Base-by-base conservation (phyloP, 1,140 invertebrate genomes). In the Achatina immaculata region DNA sequence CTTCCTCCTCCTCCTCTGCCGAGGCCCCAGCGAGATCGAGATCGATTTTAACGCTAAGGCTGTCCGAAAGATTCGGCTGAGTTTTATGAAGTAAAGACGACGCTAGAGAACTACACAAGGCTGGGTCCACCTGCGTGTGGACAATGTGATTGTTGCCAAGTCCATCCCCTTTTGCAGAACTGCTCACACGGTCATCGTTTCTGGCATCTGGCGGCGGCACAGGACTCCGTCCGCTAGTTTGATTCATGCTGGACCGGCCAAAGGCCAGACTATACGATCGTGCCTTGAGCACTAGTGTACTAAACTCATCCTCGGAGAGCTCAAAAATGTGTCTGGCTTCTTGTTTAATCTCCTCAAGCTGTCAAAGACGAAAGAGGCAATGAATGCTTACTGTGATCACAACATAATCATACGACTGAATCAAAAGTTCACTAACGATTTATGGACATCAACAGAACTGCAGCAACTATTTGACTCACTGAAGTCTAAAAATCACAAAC, bases 271-370 rank as follows among this genome's bases (percentile, higher is more conserved):
- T 88, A 80, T 82, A 89, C 68, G 83, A 78, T 51, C 87, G 82
- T 71, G 87, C 87, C 66, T 83, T 84, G 36, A 86, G 72, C 58
- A 88, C 86, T 79, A 88, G 79, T 31, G 68, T 62, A 81, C 84
- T 86, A 71, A 87, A 89, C 36, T 85, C 84, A n/a, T 84, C 78
- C 51, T 89, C 87, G 28, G 87, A 83, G 19, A 88, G 80, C 21
- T 88, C 88, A 55, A 85, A 81, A 65, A 89, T 84, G 11, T 80
- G 72, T 28, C 88, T 79, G 28, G 87, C 87, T 72, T 78, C 79
- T 42, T 85, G 83, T 68, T 88, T 88, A 38, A 88, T 87, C 31
- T 66, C 73, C 48, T 88, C 83, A 48, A 89, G 45, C 88, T 89
- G 81, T 68, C 86, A 85, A 71, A 81, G 24, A 76, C 72, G 81